These are phyloP conservation scores for Ceratina japonica DNA, from an alignment of 1,140 invertebrate genomes.

Conservation along the genomic window DNA sequence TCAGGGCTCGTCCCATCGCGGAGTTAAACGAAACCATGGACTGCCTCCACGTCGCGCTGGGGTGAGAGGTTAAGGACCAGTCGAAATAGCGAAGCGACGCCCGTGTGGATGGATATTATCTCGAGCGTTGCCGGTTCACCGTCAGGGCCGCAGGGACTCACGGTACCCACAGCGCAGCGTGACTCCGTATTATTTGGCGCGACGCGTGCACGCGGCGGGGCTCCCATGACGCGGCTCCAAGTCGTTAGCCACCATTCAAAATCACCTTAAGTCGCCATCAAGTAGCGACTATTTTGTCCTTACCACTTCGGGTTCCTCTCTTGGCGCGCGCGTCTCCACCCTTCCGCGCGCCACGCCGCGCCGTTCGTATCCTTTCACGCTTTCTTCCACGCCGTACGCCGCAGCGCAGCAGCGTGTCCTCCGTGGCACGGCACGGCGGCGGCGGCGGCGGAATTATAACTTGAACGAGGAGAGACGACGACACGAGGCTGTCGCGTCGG, in stretches of 20 bases:
- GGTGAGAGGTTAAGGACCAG: conserved; percentile 73
- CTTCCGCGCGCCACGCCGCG: not conserved
- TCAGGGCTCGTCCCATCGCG: not conserved
- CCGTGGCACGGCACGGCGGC: no score
- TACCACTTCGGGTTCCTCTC: conserved; percentile 30
- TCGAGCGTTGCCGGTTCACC: conserved; percentile 65
- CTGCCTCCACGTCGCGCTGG: not conserved
- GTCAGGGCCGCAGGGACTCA: conserved; percentile 66
- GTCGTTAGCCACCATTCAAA: conserved; percentile 78
- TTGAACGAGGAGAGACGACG: conserved; percentile 56
- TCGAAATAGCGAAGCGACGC: conserved; percentile 68
- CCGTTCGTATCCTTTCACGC: not conserved
- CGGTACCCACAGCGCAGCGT: conserved; percentile 67
- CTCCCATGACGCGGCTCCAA: conserved; percentile 74
- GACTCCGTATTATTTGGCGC: conserved; percentile 77
- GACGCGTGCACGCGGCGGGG: conserved; percentile 65
- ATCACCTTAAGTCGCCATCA: conserved; percentile 77
- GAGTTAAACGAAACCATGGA: conserved; percentile 50
- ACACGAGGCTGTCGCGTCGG: conserved; percentile 44
- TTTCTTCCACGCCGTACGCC: not conserved
- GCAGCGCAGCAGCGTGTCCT: not conserved
- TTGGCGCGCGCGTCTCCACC: not conserved
- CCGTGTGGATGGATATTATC: conserved; percentile 77
- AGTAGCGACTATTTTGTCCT: conserved; percentile 76
- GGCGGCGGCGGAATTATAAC: conserved; percentile 67